Base-by-base conservation (phyloP, 2,888 invertebrate genomes). In the Saturnia japonica region DNA sequence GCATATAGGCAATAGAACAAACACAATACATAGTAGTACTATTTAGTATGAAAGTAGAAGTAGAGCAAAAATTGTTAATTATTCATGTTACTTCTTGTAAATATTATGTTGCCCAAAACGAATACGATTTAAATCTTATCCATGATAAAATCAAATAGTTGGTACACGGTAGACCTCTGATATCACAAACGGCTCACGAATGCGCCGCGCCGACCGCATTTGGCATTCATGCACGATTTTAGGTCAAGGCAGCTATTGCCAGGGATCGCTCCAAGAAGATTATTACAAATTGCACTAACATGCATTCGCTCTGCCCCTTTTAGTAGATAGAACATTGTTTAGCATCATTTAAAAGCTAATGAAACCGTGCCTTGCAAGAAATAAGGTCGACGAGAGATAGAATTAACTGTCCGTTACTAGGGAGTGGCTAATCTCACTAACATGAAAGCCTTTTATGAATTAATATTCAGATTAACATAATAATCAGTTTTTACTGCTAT, bases 181-280 rank as follows among this genome's bases (percentile, higher is more conserved):
- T 82, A 83, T 80, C 72, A 75, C 74, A 74, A 77, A 78, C 76
- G 76, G 78, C 71, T 75, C 74, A 84, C 83, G 86, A 88, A 86
- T 87, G 84, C 84, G 82, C 80, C 77, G 76, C 75, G 79, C 82
- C 74, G 75, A 62, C 73, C 75, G 75, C 79, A 73, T 80, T 77
- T 80, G 75, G 74, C 78, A 82, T 82, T 72, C 77, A 82, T 78
- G 80, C 88, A 88, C 89, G 86, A 88, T 91, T 91, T 89, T 90
- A 85, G 92, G 93, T 91, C 93, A 93, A 93, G 93, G 93, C 86
- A 87, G 80, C 83, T 74, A 80, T 82, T 82, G 83, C 84, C 81
- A 80, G 86, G 91, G 89, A 91, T 85, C 84, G 86, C 82, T 86
- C 79, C 70, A 73, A 75, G 80, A 81, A 84, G 85, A 90, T 90